Base-by-base conservation (phyloP, 2,113 vertebrate species). In the Nymphicus hollandicus region DNA sequence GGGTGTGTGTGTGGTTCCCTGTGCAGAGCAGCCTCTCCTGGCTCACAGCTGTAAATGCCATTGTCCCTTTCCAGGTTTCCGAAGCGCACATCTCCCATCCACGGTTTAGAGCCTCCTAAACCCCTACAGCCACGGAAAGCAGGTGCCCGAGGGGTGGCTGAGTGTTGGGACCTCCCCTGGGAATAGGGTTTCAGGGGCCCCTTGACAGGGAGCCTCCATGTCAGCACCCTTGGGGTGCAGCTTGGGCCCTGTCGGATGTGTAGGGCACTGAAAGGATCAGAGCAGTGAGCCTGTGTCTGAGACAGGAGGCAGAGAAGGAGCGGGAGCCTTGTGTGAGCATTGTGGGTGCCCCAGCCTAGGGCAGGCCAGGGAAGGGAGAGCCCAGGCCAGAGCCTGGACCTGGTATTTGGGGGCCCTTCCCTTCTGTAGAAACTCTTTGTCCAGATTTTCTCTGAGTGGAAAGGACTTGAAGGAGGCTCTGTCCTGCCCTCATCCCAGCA, bases 401-500 rank as follows among this genome's bases (percentile, higher is more conserved):
- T 58, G 65, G 39, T 50, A n/a, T 61, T 56, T 44, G 87, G 49
- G 81, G 66, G 29, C 87, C 89, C 74, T 96, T 74, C 83, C 94
- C 66, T 92, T 73, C 53, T 56, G 47, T 72, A 96, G 92, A 86
- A 71, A 31, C 78, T 53, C 46, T 72, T 65, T 89, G 87, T 95
- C 78, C 95, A 95, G 94, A 35, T 52, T 84, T 60, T 95, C 93
- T 88, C 77, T 95, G 93, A 81, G 91, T 95, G 96, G 77, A 94
- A 60, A 95, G 95, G 86, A 91, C 85, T 90, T 91, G 93, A 31
- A 91, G 95, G 92, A 96, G 93, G 85, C 93, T 70, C 72, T 94
- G 93, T 86, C 91, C 95, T 35, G 64, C 81, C 95, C 89, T 70
- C 41, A 46, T 89, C 84, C 85, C 87, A 60, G 86, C 96, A 97